phyloP scores from a whole-genome alignment of 2,113 vertebrate species.

The Aphyosemion australe region DNA sequence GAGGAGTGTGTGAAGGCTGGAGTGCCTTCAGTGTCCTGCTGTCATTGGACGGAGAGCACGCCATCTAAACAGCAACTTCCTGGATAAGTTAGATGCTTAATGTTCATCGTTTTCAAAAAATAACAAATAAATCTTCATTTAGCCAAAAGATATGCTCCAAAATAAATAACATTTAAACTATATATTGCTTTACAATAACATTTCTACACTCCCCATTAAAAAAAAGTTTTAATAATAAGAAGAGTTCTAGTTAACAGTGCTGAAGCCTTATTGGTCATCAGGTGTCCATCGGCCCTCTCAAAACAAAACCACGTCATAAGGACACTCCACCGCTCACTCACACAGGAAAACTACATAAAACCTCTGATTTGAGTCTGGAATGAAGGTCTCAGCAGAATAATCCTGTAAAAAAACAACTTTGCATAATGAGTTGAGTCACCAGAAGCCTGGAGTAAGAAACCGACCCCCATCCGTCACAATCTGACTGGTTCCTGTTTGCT shows the following conservation, averaged over 20 bases:
- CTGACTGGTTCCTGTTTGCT: slow-evolving; percentile 20
- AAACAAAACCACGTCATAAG: slow-evolving; percentile 42
- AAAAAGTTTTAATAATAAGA: too few species aligned
- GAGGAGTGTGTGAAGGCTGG: slow-evolving; percentile 21
- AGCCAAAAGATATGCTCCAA: background rate
- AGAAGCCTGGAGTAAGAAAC: slow-evolving; percentile 13
- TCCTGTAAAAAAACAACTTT: slow-evolving; percentile 49
- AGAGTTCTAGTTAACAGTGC: slow-evolving; percentile 65
- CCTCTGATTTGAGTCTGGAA: slow-evolving; percentile 17
- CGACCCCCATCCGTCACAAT: slow-evolving; percentile 39
- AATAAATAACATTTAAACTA: background rate
- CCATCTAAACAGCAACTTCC: too few species aligned
- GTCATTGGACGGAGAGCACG: slow-evolving; percentile 24
- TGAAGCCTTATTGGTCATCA: slow-evolving; percentile 56
- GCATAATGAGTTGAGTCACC: slow-evolving; percentile 63
- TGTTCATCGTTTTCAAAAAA: slow-evolving; percentile 6
- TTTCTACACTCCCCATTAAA: background rate
- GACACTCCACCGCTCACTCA: slow-evolving; percentile 31
- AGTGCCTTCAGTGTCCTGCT: slow-evolving; percentile 41
- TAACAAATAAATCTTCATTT: background rate
- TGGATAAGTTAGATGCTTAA: background rate
- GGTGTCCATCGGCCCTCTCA: slow-evolving; percentile 34
- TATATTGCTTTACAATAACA: slow-evolving; percentile 23
- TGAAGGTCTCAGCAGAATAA: slow-evolving; percentile 52
- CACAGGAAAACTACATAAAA: slow-evolving; percentile 24